Base-by-base conservation (phyloP, 2,888 invertebrate species). In the Amiota communis region DNA sequence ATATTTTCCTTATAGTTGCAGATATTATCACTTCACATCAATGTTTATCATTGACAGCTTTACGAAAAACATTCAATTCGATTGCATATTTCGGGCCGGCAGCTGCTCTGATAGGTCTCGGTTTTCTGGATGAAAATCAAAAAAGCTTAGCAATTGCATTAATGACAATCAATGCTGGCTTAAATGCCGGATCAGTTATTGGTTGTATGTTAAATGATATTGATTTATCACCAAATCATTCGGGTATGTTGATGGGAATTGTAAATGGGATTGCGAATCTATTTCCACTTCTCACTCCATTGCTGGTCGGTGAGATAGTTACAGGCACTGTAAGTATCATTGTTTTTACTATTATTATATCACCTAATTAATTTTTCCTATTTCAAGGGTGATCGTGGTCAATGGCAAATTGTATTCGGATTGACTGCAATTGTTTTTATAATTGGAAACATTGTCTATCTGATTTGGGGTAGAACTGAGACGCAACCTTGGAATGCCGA, bases 401-500 rank as follows among this genome's bases (percentile, higher is more conserved):
- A 94, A 83, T 96, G 96, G 96, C 92, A 92, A 76, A 92, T 92
- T 72, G 93, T 95, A n/a, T 96, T 96, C 88, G 93, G 93, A 84
- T 90, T 87, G 47, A 80, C 95, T 0, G 92, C 95, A 0, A 91
- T 90, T 12, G 90, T 95, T 10, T 95, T 95, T 84, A 91, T 94
- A 75, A 85, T 93, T 53, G 93, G 94, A 8, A 94, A 94, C 82
- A 88, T 93, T n/a, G 91, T 94, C 79, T 96, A 94, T 86, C 82
- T 94, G 8, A 85, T 94, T 2, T 95, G 94, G 87, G 93, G 93
- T 12, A 92, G 92, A 15, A 92, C 93, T 0, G 90, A 92, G 76
- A 90, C 91, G 0, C 95, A 95, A 82, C 87, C 91, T 0, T 96
- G 95, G 95, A 93, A 95, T 82, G 92, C 92, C 91, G 92, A 82